Base-by-base conservation (phyloP, 2,888 invertebrate species). In the Amblyjoppa fuscipennis region DNA sequence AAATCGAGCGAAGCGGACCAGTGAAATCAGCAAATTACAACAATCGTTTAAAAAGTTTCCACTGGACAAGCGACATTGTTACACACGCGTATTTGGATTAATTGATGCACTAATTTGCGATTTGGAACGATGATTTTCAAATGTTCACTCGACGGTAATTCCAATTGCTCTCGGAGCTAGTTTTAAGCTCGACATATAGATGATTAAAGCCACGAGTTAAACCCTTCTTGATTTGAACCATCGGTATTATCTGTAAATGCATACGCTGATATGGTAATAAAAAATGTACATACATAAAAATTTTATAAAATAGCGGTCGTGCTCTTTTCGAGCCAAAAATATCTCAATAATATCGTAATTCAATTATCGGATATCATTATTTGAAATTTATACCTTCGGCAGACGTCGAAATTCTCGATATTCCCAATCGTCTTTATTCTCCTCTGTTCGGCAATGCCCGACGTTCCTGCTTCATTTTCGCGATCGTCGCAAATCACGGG, bases 401-500 rank as follows among this genome's bases (percentile, higher is more conserved):
- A 13, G 20, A 28, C 25, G 59, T 59, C 28, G 9, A 69, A 74
- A 74, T 79, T 34, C 13, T 49, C 74, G 78, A 83, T 79, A 78
- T 74, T 66, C 20, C 51, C 75, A 70, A 51, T 75, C 45, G 51
- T 70, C 25, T 25, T 56, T 25, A 56, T 64, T 81, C 74, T 66
- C 71, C 77, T 49, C 31, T 76, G 59, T 66, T 74, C 53, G 64
- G 53, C 66, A 34, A 70, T 73, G 53, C 59, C 25, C 73, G 53
- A 68, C 68, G 68, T 78, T 77, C 68, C 77, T 73, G 49, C 76
- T 71, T 84, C 77, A 81, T 76, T 81, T 73, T 11, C 45, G 76
- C 73, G 68, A 69, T 49, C 49, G 59, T 56, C 61, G 56, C 31
- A 41, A 73, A 77, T 79, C 45, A n/a, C 59, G 38, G 73, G 53